Conservation (phyloP, 2,888 invertebrate species). For the Scaptodrosophila latifasciaeformis region DNA sequence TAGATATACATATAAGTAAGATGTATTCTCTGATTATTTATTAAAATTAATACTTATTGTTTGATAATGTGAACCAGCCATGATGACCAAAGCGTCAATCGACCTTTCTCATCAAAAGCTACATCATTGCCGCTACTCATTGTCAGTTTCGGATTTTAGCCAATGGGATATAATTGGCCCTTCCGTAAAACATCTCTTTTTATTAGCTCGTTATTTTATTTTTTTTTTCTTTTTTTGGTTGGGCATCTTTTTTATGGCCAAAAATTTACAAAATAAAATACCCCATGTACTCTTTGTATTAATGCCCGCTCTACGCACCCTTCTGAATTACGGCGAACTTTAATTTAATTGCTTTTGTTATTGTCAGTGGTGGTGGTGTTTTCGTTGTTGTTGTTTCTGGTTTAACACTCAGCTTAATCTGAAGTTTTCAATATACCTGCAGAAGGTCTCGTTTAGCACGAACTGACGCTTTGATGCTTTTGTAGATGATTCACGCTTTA, state of each 20-base stretch:
- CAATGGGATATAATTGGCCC: constrained; percentile 28
- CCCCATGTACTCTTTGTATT: neutral
- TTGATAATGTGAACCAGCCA: constrained; percentile 54
- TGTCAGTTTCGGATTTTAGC: too few relatives aligned
- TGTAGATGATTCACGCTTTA: constrained; percentile 52
- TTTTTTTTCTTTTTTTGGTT: constrained; percentile 8
- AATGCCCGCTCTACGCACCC: constrained; percentile 42
- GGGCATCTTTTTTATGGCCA: constrained; percentile 26
- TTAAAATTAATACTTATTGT: constrained; percentile 67
- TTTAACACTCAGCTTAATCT: constrained; percentile 26
- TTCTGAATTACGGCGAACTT: constrained; percentile 51
- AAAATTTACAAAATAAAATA: too few relatives aligned
- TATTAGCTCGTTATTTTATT: constrained; percentile 62
- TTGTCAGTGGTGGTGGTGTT: constrained; percentile 5
- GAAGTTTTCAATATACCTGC: constrained; percentile 44
- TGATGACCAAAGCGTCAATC: too few relatives aligned
- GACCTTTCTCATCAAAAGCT: constrained; percentile 47
- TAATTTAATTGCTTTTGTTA: constrained; percentile 9
- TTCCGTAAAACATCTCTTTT: too few relatives aligned
- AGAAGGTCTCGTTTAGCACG: constrained; percentile 66
- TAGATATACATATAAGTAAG: constrained; percentile 16
- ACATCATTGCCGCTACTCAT: too few relatives aligned
- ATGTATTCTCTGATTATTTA: constrained; percentile 58
- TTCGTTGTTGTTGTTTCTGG: constrained; percentile 11
- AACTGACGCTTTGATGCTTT: constrained; percentile 36